These are phyloP conservation scores for Anomalospiza imberbis DNA, from an alignment of 2,797 vertebrate species.

Conservation along the genomic window DNA sequence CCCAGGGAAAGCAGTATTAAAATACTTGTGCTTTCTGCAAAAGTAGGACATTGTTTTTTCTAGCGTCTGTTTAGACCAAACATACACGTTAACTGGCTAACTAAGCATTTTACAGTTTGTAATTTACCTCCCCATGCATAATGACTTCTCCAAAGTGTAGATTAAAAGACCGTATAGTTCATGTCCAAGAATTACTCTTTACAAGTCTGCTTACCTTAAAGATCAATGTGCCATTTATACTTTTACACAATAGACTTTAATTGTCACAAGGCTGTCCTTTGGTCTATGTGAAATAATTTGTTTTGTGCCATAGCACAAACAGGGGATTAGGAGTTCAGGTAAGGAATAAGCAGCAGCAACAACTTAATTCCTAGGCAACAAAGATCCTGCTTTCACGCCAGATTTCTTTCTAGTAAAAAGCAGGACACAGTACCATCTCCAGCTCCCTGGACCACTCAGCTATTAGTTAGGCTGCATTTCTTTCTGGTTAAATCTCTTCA, in stretches of 20 bases:
- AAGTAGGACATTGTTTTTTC: not conserved
- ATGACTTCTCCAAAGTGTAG: not conserved
- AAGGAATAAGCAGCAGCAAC: constrained; percentile 46
- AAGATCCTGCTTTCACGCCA: constrained; percentile 20
- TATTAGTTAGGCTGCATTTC: not conserved
- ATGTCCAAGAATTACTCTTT: not conserved
- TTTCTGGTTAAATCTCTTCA: not conserved
- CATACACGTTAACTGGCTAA: not conserved
- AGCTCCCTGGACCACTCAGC: not conserved
- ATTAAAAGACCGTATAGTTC: not conserved
- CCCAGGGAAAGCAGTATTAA: not conserved
- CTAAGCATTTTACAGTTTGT: not conserved
- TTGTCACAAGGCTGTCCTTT: constrained; percentile 37
- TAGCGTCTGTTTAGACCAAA: not conserved
- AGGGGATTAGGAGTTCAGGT: constrained; percentile 57
- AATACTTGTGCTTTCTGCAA: not conserved
- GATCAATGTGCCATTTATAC: constrained; percentile 14
- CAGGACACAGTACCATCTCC: not conserved
- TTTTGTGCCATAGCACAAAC: constrained; percentile 36
- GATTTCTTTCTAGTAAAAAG: constrained; percentile 32
- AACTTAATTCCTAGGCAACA: constrained; percentile 62
- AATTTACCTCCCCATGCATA: not conserved
- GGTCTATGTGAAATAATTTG: constrained; percentile 47
- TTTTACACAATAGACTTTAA: constrained; percentile 36
- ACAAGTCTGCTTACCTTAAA: constrained; percentile 11